Conservation (phyloP, 2,797 vertebrate species). For the Molossus molossus region DNA sequence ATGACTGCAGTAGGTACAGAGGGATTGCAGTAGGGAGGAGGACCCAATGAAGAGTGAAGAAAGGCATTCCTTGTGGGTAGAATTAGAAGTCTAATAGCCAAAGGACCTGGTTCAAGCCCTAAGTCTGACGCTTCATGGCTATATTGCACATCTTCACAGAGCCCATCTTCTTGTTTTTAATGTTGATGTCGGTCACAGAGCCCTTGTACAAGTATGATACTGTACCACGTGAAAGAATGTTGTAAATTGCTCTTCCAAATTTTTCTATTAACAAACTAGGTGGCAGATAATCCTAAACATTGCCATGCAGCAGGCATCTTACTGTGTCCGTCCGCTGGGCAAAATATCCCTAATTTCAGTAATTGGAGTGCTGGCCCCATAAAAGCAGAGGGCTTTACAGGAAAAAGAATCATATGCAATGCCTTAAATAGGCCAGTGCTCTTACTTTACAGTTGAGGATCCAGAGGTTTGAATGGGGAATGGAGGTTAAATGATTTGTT, state of each 20-base stretch:
- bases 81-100: background rate
- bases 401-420: background rate
- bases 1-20: background rate
- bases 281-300: constrained; percentile 1
- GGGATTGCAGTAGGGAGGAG: background rate
- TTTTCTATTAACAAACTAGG: constrained; percentile 42
- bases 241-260: background rate
- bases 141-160: background rate
- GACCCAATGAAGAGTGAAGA: background rate
- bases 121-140: background rate
- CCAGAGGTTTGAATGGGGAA: background rate
- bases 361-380: background rate
- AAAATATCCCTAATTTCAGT: constrained; percentile 28
- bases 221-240: background rate
- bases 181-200: background rate
- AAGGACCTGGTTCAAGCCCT: background rate
- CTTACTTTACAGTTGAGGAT: background rate
- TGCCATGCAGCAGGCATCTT: background rate
- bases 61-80: background rate
- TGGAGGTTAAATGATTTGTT: constrained; percentile 31
- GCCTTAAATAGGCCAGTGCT: background rate
- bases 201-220: background rate
- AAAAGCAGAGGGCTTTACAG: constrained; percentile 9
- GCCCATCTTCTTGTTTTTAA: constrained; percentile 12
- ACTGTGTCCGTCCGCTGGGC: background rate